These are phyloP conservation scores for Argyresthia albistria DNA, from an alignment of 2,888 invertebrate species.

Conservation along the genomic window DNA sequence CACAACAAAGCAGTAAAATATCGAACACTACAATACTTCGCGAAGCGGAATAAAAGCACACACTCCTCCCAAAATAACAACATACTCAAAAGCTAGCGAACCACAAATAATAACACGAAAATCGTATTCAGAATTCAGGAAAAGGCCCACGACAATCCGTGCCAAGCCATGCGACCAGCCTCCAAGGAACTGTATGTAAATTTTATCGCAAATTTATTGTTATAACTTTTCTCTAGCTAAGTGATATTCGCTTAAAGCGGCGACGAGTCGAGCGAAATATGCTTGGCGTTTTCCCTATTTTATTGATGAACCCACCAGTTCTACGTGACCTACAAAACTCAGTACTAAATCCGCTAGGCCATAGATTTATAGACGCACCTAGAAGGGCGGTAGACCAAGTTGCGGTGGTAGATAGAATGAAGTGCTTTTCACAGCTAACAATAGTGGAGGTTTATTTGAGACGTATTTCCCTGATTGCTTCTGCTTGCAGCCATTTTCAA, in stretches of 20 bases:
- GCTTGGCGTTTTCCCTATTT: conserved; percentile 42
- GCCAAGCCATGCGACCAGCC: conserved; percentile 41
- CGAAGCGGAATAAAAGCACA: not conserved
- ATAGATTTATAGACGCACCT: conserved; percentile 6
- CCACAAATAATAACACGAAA: not conserved
- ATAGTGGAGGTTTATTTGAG: conserved; percentile 29
- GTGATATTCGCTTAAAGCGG: conserved; percentile 47
- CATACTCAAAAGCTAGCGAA: not conserved
- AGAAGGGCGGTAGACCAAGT: conserved; percentile 17
- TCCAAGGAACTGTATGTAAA: conserved; percentile 52
- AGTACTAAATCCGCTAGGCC: conserved; percentile 13
- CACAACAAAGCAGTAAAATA: too few relatives aligned
- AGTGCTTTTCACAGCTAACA: conserved; percentile 16
- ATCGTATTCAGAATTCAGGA: conserved; percentile 22
- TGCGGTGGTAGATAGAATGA: conserved; percentile 21
- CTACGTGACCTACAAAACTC: not conserved
- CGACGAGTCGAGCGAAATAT: conserved; percentile 25
- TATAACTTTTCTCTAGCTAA: conserved; percentile 56
- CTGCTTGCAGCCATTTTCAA: conserved; percentile 29
- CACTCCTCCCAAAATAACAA: not conserved
- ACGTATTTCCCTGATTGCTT: conserved; percentile 37
- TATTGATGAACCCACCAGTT: conserved; percentile 16
- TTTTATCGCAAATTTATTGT: conserved; percentile 62
- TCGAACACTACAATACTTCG: too few relatives aligned
- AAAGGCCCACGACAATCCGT: conserved; percentile 21